Base-by-base conservation (phyloP, 1,140 invertebrate species). In the Drosophila lowei region DNA sequence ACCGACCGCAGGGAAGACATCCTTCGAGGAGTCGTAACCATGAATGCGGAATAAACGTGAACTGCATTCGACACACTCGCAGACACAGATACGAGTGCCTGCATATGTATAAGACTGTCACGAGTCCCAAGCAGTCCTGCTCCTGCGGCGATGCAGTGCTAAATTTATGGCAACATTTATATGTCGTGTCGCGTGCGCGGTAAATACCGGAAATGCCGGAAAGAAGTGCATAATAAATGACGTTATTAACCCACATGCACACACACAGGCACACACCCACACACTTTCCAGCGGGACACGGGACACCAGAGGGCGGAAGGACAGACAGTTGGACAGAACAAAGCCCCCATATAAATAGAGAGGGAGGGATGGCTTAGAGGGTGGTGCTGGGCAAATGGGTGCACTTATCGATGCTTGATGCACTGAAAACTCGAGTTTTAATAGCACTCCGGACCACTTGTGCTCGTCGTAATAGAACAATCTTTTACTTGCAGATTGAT, bases 221-320 rank as follows among this genome's bases (percentile, higher is more conserved):
- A 88, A 86, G 83, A 89, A 88, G 83, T 89, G 83, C 83, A 88
- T 88, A 88, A 88, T 88, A 88, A 88, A 88, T 88, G 83, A 88
- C 79, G 83, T 88, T 88, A 88, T 88, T 88, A 88, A 88, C 83
- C 83, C 79, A 89, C 83, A 88, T 89, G 72, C 61, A 86, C 77
- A 77, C 48, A 57, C 61, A 44, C 23, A 25, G 4, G 5, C 47
- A 21, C 38, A 18, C 43, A 11, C 38, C n/a, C 43, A 11, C 15
- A 52, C 58, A 47, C 46, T 56, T 38, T 7, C 41, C 46, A 21
- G 15, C 13, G n/a, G 34, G 11, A 38, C 4, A 13, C 13, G n/a
- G 11, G 34, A 38, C 34, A 38, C 34, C 9, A 13, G 46, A 50
- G 41, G 34, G 23, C 56, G 15, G 18, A 6, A 38, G 8, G 54